Evolutionary conservation across 1,140 invertebrate species (phyloP).

Genomic region (Lutraria rhynchaena): DNA sequence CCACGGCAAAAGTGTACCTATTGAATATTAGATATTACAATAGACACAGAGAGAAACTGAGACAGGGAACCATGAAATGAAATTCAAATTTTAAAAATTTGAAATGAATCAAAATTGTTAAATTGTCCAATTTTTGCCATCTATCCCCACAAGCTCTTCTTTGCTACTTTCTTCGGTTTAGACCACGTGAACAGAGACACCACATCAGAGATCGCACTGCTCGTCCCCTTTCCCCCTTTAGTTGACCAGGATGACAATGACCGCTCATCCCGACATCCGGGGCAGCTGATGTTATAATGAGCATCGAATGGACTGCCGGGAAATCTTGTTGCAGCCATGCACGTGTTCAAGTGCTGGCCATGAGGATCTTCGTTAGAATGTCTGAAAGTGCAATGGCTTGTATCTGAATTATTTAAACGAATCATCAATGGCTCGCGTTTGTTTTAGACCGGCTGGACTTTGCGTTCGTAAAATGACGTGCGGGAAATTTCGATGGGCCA

Average conservation of each 20-base stretch:
- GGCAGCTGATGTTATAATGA: conserved; percentile 12
- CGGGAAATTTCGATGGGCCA: too few species aligned
- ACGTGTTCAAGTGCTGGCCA: neutral
- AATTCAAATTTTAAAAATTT: too few species aligned
- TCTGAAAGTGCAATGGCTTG: neutral
- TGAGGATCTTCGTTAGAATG: conserved; percentile 13
- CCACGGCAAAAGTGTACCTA: too few species aligned
- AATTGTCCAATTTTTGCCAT: neutral
- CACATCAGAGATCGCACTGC: neutral
- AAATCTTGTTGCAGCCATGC: neutral
- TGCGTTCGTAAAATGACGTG: too few species aligned
- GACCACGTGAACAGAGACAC: neutral
- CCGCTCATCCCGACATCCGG: conserved; percentile 18
- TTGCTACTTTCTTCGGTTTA: neutral
- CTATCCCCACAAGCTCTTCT: conserved; percentile 18
- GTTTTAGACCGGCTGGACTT: too few species aligned
- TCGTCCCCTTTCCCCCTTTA: neutral
- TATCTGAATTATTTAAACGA: too few species aligned
- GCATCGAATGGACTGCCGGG: neutral
- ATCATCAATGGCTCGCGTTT: too few species aligned
- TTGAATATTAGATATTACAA: too few species aligned
- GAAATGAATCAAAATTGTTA: too few species aligned
- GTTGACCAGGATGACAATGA: neutral
- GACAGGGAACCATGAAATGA: too few species aligned
- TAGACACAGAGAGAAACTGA: too few species aligned